Base-by-base conservation (phyloP, 2,113 vertebrate genomes). In the Sander lucioperca region DNA sequence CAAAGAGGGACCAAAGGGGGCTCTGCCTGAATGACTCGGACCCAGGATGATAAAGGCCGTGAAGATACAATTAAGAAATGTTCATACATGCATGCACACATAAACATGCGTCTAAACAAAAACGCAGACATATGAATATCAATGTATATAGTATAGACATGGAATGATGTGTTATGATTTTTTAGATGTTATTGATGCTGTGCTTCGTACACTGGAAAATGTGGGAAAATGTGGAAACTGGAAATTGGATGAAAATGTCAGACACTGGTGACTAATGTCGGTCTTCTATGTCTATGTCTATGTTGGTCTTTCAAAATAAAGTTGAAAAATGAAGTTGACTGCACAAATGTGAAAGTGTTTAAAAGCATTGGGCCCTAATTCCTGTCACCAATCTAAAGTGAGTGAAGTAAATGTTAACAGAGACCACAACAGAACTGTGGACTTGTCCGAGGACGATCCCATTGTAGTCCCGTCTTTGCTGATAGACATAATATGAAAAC, bases 11-110 rank as follows among this genome's bases (percentile, higher is more conserved):
- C 80, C 82, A 74, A 89, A 90, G 90, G 85, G 92, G 90, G 88
- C 89, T 80, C 53, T 80, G 93, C 93, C 93, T 96, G 94, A 96
- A 96, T 96, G 95, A 96, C 93, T 95, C 88, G 91, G 91, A 94
- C 94, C 89, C 89, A 91, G 92, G 94, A 94, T 88, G 93, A 95
- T 94, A 79, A 43, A 93, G 92, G 88, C 53, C 45, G 53, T 61
- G 74, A 94, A 95, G 95, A 95, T 95, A 95, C 89, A 91, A 87
- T 91, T 86, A 83, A 87, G 84, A 87, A 88, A 89, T 80, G 61
- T 59, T 66, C 65, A 82, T 80, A 67, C 65, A 78, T 78, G 89
- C 91, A 92, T 72, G 80, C 82, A 80, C 82, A 76, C 23, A 54
- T 87, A 93, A 92, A 92, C 91, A 92, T 84, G 79, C 80, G 76